A percentile compares a stretch with the other conserved stretches of the same genome.
Conservation (phyloP, 23 tunicate genomes). For the Oikopleura vanhoeffeni region DNA sequence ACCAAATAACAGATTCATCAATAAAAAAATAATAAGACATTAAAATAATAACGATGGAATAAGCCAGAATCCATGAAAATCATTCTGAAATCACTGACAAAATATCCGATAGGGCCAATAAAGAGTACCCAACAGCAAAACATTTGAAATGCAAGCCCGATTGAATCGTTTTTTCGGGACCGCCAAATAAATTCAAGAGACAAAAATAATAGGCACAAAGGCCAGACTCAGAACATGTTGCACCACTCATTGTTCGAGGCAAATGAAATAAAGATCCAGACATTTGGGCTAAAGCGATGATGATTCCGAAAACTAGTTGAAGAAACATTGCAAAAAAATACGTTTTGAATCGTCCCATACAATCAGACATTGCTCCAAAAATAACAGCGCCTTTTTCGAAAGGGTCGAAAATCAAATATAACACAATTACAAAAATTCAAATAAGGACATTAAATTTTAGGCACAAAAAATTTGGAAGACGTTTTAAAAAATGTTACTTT, state of each 20-base stretch:
- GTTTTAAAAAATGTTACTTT: no score
- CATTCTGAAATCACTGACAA: not conserved
- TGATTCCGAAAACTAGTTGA: not conserved
- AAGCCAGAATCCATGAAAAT: no score
- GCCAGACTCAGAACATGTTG: not conserved
- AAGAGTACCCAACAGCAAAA: not conserved
- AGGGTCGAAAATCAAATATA: no score
- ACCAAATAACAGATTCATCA: no score
- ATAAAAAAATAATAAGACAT: no score
- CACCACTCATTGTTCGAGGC: no score
- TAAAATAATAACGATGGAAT: no score
- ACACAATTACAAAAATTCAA: no score
- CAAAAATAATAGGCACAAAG: not conserved
- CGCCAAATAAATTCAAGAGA: not conserved
- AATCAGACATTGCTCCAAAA: not conserved
- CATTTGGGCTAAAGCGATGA: not conserved
- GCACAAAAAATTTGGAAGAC: no score
- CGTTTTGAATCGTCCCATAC: not conserved
- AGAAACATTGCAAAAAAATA: not conserved
- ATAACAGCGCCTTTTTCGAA: not conserved
- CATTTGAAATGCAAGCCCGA: not conserved
- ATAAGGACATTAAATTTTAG: no score
- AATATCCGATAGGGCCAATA: not conserved
- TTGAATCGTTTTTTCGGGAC: not conserved
- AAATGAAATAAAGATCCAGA: no score